Evolutionary conservation across 2,797 vertebrate genomes (phyloP).

Genomic region (Tarsius wallacei): DNA sequence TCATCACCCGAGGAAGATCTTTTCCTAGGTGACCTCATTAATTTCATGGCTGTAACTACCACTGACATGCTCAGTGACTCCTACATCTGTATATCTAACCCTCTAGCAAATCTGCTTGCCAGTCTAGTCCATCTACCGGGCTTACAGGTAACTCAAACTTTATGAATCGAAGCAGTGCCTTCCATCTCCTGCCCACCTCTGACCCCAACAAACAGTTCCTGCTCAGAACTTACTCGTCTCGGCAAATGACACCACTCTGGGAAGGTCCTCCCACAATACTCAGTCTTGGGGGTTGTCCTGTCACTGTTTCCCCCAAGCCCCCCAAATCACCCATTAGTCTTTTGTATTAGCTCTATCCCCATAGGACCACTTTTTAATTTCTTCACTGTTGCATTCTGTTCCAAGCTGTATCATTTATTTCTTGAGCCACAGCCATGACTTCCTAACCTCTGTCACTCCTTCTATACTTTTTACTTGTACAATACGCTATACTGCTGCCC

Average conservation of each 20-base stretch:
- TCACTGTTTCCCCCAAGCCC: fast-evolving
- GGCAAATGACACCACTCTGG: fast-evolving
- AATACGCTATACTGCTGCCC: no score
- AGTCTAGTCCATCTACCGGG: neutral
- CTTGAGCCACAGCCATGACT: neutral
- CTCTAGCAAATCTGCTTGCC: neutral
- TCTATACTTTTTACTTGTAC: neutral
- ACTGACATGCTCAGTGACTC: neutral
- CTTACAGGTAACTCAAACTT: neutral
- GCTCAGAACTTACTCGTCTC: neutral
- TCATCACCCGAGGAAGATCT: neutral
- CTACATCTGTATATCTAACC: neutral
- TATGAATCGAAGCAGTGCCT: neutral
- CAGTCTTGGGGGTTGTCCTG: no score
- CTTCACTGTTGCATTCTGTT: neutral
- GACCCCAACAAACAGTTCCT: neutral
- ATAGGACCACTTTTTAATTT: neutral
- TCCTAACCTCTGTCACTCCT: neutral
- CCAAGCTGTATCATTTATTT: neutral
- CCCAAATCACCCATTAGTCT: neutral
- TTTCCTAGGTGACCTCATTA: neutral
- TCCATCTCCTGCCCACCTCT: fast-evolving
- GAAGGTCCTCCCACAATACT: fast-evolving
- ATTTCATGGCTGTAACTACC: neutral
- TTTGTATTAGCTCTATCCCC: neutral